A percentile compares a stretch with the other conserved stretches of the same genome.
These are phyloP conservation scores for Hirtodrosophila confusa DNA, from an alignment of 2,888 invertebrate genomes.

Conservation along the genomic window DNA sequence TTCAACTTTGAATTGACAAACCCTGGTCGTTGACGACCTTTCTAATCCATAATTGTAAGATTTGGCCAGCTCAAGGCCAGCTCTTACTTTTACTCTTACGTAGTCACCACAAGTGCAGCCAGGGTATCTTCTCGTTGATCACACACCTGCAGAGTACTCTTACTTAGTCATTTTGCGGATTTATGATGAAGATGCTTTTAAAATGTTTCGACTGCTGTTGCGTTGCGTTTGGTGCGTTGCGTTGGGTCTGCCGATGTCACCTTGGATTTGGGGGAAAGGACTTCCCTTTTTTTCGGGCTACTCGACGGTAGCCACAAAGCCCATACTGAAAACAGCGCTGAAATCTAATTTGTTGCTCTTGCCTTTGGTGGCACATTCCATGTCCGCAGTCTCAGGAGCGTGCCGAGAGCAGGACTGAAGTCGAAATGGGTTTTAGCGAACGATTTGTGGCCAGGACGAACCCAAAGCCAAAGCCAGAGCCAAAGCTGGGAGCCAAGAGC, in stretches of 20 bases:
- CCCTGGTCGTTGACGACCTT: no score
- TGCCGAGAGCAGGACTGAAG: constrained; percentile 41
- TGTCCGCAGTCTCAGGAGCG: constrained; percentile 30
- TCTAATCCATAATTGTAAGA: no score
- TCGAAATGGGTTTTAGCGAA: constrained; percentile 67
- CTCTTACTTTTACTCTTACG: no score
- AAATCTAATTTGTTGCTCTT: constrained; percentile 69
- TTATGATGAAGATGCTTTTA: constrained; percentile 71
- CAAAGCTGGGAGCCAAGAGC: constrained; percentile 15
- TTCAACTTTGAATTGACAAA: no score
- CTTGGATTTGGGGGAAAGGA: constrained; percentile 48
- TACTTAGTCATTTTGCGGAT: constrained; percentile 57
- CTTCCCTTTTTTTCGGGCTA: constrained; percentile 11
- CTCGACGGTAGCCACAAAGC: constrained; percentile 24
- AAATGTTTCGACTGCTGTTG: constrained; percentile 54
- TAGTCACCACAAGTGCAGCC: not conserved
- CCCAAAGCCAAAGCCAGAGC: constrained; percentile 11
- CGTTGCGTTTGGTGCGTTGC: constrained; percentile 5
- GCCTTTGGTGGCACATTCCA: constrained; percentile 15
- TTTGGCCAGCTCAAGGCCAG: no score
- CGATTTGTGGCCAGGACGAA: constrained; percentile 65
- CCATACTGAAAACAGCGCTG: constrained; percentile 60
- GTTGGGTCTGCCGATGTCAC: constrained; percentile 54
- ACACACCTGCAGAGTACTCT: constrained; percentile 2
- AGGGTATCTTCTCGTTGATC: constrained; percentile 13